Evolutionary conservation across 2,113 vertebrate genomes (phyloP), one percentile per base, ranked within the genome.

Genomic region (Struthidea cinerea): DNA sequence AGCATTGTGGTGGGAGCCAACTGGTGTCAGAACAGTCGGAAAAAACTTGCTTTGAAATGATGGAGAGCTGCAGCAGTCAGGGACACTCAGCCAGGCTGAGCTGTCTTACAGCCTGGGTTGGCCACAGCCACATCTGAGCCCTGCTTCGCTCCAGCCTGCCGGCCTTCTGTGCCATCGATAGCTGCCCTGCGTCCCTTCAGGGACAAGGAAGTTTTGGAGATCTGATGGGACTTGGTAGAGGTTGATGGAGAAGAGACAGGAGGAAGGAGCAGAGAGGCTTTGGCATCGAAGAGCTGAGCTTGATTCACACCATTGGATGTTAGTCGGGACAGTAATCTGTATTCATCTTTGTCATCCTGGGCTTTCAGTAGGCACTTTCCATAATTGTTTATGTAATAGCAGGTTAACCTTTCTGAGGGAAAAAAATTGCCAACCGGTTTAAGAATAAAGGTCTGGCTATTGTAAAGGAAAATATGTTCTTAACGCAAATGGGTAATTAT

Each of bases 401-500:
- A 80, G 52, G 35, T 77, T 94, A 89, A 94, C 41, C 52, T 93
- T 95, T 88, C 57, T 74, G 61, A 80, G 69, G 61, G 28, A 14
- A 69, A 76, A 85, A 85, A 71, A 33, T 8, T 55, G 53, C 57
- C 41, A 32, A 52, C 67, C 0, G 23, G n/a, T 87, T 74, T 89
- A 88, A 46, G 46, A 74, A 39, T 53, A 87, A 56, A 87, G 77
- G n/a, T 55, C 52, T 92, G 81, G 47, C 70, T 89, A 2, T 88
- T 97, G 69, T 65, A 70, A 92, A 94, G 63, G 56, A 89, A 89
- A 96, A 69, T n/a, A 52, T 16, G 27, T 86, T 96, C 79, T 77
- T 87, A 86, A 33, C 37, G 10, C 89, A 89, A 81, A 78, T 90
- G 90, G 89, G n/a, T 94, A 95, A 73, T 97, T 97, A 95, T 92